Conservation (phyloP, 1,140 invertebrate species). For the Heliconius hermathena region DNA sequence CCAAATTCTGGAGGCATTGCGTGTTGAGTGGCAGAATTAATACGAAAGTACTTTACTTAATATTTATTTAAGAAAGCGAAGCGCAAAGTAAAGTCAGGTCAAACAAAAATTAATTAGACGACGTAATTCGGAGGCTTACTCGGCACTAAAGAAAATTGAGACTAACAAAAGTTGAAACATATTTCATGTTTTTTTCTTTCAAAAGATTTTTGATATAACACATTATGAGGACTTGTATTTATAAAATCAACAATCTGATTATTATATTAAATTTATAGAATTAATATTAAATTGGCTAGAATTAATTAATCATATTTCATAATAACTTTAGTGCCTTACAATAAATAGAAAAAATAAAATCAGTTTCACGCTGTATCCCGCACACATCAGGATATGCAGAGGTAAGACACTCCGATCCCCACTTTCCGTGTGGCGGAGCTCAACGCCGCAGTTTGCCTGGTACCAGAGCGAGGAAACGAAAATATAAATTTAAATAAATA, state of each 20-base stretch:
- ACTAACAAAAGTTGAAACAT: neutral
- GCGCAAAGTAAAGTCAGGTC: neutral
- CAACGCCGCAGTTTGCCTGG: too few relatives aligned
- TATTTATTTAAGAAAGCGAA: neutral
- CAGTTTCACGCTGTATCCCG: too few relatives aligned
- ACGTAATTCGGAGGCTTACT: neutral
- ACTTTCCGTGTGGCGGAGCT: too few relatives aligned
- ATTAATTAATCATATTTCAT: too few relatives aligned
- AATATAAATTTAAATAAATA: too few relatives aligned
- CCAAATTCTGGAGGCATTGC: too few relatives aligned
- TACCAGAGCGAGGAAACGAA: too few relatives aligned
- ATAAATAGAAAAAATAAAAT: too few relatives aligned
- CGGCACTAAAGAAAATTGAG: neutral
- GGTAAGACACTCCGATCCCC: too few relatives aligned
- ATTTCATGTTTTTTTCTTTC: neutral
- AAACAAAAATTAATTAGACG: constrained; percentile 1
- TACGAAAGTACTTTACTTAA: neutral
- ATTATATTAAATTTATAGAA: neutral
- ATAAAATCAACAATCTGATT: neutral
- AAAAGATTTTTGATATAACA: neutral
- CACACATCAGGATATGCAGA: too few relatives aligned
- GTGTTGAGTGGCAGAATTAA: too few relatives aligned
- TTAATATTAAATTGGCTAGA: neutral
- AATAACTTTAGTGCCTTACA: too few relatives aligned
- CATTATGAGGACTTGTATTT: neutral